Percentiles rank a stretch among this genome's conserved stretches.
Conservation (phyloP, 92 coral and sea anemone genomes). For the Phenganax stokvisi region DNA sequence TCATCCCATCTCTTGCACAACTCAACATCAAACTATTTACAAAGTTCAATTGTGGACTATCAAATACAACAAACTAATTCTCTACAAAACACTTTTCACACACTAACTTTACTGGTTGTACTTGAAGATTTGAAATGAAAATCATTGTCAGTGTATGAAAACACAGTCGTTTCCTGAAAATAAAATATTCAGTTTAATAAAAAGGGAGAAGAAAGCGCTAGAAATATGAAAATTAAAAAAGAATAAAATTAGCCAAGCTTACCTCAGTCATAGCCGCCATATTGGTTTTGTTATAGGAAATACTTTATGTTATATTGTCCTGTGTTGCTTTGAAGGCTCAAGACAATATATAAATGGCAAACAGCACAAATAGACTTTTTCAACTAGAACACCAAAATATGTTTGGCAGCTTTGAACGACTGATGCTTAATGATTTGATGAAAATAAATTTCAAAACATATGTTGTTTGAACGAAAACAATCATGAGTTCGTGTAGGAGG, state of each 20-base stretch:
- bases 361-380: too few species aligned
- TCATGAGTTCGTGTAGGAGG: too few species aligned
- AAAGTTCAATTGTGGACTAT: background rate
- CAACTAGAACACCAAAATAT: too few species aligned
- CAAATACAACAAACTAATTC: background rate
- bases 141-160: slow-evolving; percentile 14
- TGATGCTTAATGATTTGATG: too few species aligned
- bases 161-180: background rate
- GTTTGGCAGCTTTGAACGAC: too few species aligned
- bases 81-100: background rate
- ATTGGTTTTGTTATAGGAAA: background rate
- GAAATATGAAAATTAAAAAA: background rate
- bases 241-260: background rate
- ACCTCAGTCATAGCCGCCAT: slow-evolving; percentile 11
- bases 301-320: background rate
- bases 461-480: too few species aligned
- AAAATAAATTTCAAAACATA: too few species aligned
- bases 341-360: too few species aligned
- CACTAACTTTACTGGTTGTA: slow-evolving; percentile 26
- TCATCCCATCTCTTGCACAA: slow-evolving; percentile 64
- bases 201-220: background rate
- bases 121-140: slow-evolving; percentile 26
- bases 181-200: background rate
- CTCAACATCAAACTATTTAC: slow-evolving; percentile 65
- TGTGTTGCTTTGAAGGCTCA: too few species aligned